These are phyloP conservation scores for Zoanthus solanderi DNA, from an alignment of 92 coral and sea anemone species.

Conservation along the genomic window DNA sequence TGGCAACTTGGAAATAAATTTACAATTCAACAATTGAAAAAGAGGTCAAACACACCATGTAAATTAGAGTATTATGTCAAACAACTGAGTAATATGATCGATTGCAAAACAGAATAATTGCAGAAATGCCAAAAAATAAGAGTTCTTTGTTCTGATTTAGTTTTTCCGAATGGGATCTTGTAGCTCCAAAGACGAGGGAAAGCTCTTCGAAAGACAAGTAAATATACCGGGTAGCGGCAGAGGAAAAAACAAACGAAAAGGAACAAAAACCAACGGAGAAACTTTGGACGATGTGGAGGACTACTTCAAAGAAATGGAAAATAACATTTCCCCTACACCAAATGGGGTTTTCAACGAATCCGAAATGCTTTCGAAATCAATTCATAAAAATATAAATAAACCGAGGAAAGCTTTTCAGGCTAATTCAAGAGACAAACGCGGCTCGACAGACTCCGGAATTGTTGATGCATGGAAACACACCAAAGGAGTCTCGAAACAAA, in stretches of 20 bases:
- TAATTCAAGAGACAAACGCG: conserved; percentile 29
- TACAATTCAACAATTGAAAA: neutral
- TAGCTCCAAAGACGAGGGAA: conserved; percentile 16
- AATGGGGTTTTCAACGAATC: conserved; percentile 3
- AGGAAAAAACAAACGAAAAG: neutral
- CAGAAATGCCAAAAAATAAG: neutral
- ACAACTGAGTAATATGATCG: neutral
- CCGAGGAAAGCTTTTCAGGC: conserved; percentile 34
- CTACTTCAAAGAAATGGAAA: conserved; percentile 9
- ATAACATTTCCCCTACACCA: conserved; percentile 8
- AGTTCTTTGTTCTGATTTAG: neutral
- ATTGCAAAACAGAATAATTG: too few relatives aligned
- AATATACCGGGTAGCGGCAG: neutral
- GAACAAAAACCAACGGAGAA: neutral
- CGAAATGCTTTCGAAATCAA: neutral
- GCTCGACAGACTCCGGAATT: conserved; percentile 48
- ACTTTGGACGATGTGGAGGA: conserved; percentile 33
- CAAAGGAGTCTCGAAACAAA: conserved; percentile 11
- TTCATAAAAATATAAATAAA: conserved; percentile 7
- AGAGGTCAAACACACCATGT: neutral
- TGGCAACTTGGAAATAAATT: neutral
- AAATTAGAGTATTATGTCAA: neutral
- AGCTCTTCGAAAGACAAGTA: neutral
- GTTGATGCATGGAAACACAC: conserved; percentile 65
- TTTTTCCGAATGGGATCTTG: conserved; percentile 43